phyloP scores from a whole-genome alignment of 2,888 invertebrate species.

The Parapristionchus giblindavisi region DNA sequence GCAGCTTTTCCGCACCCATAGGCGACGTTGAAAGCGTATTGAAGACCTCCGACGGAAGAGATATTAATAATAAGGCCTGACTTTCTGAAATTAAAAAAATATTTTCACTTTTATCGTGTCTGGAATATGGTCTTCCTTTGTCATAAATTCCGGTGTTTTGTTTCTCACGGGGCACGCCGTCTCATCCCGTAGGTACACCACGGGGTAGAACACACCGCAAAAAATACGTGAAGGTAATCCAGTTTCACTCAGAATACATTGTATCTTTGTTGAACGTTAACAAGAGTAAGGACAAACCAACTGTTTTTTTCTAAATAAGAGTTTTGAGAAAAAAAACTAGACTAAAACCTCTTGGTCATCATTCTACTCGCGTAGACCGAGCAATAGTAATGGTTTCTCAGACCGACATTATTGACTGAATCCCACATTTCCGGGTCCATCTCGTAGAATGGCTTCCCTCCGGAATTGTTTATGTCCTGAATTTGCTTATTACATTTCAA shows the following conservation, averaged over 20 bases:
- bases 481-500: neutral
- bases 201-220: no score
- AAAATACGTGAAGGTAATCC: no score
- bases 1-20: constrained; percentile 73
- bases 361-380: constrained; percentile 70
- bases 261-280: no score
- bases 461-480: constrained; percentile 42
- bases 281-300: no score
- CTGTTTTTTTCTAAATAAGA: no score
- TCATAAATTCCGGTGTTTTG: no score
- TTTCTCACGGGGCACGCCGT: no score
- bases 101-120: no score
- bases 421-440: constrained; percentile 71
- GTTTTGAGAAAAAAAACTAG: no score
- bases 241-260: no score
- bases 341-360: constrained; percentile 63
- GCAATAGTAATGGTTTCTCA: constrained; percentile 72
- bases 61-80: constrained; percentile 71
- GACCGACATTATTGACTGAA: constrained; percentile 72
- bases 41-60: constrained; percentile 71
- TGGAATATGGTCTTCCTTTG: no score
- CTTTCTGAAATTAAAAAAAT: constrained; percentile 43
- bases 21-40: constrained; percentile 71
- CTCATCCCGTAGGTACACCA: no score
- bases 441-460: constrained; percentile 70